phyloP scores from a whole-genome alignment of 2,113 vertebrate genomes.

The Oceanites oceanicus region DNA sequence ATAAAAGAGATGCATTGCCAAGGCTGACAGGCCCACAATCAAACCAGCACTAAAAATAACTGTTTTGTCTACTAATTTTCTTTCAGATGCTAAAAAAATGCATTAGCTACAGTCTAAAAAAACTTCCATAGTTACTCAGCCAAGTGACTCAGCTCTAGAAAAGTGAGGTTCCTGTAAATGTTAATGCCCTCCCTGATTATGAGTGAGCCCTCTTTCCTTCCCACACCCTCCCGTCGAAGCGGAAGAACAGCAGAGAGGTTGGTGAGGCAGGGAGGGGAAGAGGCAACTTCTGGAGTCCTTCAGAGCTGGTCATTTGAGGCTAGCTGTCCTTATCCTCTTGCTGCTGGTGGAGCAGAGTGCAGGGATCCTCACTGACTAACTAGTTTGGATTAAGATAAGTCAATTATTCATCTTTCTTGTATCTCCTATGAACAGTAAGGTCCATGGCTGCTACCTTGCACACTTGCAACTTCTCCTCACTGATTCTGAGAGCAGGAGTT shows the following conservation, averaged over 20 bases:
- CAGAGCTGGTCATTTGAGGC: neutral
- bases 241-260: neutral
- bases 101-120: constrained; percentile 19
- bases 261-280: neutral
- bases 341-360: neutral
- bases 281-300: neutral
- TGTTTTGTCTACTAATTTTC: constrained; percentile 43
- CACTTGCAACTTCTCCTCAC: fast-evolving
- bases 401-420: neutral
- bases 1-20: constrained; percentile 62
- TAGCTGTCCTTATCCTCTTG: neutral
- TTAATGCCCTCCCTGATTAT: neutral
- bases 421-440: neutral
- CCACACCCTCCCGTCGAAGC: neutral
- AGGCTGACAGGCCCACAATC: constrained; percentile 60
- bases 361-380: neutral
- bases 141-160: constrained; percentile 49
- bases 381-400: neutral
- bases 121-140: neutral
- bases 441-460: neutral
- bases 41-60: constrained; percentile 65
- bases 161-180: neutral
- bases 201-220: neutral
- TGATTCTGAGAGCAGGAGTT: neutral
- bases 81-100: constrained; percentile 43